Evolutionary conservation across 2,888 invertebrate genomes (phyloP).

Genomic region (Scrobipalpa costella): DNA sequence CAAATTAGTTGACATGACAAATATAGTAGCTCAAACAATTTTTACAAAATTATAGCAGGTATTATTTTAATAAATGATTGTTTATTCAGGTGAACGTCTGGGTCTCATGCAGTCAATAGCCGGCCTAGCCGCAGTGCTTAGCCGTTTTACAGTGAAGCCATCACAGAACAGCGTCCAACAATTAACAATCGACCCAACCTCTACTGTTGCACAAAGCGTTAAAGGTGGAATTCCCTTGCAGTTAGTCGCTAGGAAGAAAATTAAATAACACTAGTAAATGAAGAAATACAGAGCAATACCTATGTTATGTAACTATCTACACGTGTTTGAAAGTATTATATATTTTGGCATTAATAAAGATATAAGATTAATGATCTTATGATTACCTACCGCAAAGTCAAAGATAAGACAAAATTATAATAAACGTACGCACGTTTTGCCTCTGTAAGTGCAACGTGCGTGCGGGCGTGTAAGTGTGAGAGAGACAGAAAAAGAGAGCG

Average conservation of each 20-base stretch:
- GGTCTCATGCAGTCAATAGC: conserved; percentile 38
- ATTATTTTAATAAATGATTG: too few species aligned
- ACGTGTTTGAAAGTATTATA: too few species aligned
- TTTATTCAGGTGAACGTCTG: conserved; percentile 37
- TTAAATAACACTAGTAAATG: neutral
- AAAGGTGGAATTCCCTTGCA: conserved; percentile 28
- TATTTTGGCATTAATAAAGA: neutral
- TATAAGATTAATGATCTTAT: neutral
- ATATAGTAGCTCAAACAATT: too few species aligned
- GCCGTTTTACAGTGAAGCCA: conserved; percentile 33
- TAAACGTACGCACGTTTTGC: neutral
- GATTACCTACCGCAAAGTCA: neutral
- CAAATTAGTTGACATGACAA: too few species aligned
- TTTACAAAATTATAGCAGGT: too few species aligned
- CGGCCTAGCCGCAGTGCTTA: conserved; percentile 37
- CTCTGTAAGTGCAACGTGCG: too few species aligned
- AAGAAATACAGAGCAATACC: neutral
- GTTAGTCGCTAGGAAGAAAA: conserved; percentile 18
- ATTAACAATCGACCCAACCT: conserved; percentile 26
- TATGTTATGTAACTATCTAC: too few species aligned
- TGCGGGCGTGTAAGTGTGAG: too few species aligned
- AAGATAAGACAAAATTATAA: neutral
- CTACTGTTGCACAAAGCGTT: conserved; percentile 26
- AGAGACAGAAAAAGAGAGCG: too few species aligned
- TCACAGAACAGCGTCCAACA: conserved; percentile 29